Conservation (phyloP, 1,140 invertebrate species). For the Lepidurus couesii region DNA sequence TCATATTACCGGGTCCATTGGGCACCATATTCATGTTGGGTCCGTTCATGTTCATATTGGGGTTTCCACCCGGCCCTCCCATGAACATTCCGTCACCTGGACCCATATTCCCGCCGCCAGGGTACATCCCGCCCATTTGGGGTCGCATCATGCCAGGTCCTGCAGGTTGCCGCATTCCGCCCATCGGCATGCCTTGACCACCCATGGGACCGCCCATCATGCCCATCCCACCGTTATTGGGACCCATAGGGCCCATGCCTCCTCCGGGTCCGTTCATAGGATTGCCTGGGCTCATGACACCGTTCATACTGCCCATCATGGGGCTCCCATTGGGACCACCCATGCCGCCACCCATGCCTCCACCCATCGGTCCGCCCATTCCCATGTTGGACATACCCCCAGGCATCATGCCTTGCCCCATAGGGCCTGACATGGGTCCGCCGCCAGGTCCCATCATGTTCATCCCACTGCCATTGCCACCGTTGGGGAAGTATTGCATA, state of each 20-base stretch:
- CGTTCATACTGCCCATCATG: constrained; percentile 38
- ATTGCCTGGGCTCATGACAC: constrained; percentile 38
- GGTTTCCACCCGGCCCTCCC: constrained; percentile 38
- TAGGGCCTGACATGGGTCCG: constrained; percentile 38
- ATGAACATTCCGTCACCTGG: constrained; percentile 38
- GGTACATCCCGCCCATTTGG: constrained; percentile 35
- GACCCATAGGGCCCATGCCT: constrained; percentile 35
- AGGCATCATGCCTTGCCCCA: constrained; percentile 33
- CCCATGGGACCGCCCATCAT: constrained; percentile 38
- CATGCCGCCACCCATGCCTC: constrained; percentile 33
- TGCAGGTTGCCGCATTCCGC: constrained; percentile 39
- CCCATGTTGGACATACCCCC: constrained; percentile 36
- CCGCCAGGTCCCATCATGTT: constrained; percentile 39
- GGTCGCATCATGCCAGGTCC: constrained; percentile 39
- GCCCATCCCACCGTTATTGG: constrained; percentile 36
- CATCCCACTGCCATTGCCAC: constrained; percentile 39
- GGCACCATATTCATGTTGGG: constrained; percentile 40
- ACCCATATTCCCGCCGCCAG: constrained; percentile 36
- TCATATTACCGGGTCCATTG: constrained; percentile 39
- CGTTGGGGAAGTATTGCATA: constrained; percentile 48
- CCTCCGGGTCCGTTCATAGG: constrained; percentile 34
- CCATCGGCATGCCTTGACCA: constrained; percentile 39
- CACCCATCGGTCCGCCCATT: constrained; percentile 40
- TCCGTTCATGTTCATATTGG: constrained; percentile 37
- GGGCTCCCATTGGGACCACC: constrained; percentile 32